Evolutionary conservation across 2,888 invertebrate genomes (phyloP).

Genomic region (Pogonocherus hispidulus): DNA sequence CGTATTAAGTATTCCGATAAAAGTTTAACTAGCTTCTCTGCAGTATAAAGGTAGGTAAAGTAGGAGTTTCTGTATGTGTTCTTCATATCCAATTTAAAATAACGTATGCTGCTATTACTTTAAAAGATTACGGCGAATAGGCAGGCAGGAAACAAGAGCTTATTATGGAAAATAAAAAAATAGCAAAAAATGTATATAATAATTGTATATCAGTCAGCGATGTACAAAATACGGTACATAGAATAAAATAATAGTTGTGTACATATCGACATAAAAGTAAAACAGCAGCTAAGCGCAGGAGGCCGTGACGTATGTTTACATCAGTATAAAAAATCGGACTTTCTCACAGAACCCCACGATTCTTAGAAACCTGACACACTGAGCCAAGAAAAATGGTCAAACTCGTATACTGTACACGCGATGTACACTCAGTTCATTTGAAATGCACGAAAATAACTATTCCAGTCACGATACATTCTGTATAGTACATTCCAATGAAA

Average conservation of each 20-base stretch:
- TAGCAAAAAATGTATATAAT: conserved; percentile 12
- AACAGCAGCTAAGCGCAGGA: conserved; percentile 55
- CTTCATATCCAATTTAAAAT: too few relatives aligned
- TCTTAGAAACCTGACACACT: conserved; percentile 69
- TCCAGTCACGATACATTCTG: conserved; percentile 64
- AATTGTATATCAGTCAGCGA: conserved; percentile 17
- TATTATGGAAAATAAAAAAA: conserved; percentile 21
- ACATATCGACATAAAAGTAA: conserved; percentile 40
- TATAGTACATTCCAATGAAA: conserved; percentile 52
- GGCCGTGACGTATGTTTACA: conserved; percentile 59
- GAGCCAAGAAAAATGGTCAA: conserved; percentile 69
- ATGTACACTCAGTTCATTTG: conserved; percentile 63
- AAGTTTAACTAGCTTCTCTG: too few relatives aligned
- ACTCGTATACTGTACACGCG: conserved; percentile 66
- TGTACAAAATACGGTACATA: conserved; percentile 21
- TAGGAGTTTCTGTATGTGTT: too few relatives aligned
- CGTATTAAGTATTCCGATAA: too few relatives aligned
- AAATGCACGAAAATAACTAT: conserved; percentile 63
- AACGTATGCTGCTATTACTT: too few relatives aligned
- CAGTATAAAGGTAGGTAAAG: too few relatives aligned
- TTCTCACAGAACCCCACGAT: conserved; percentile 68
- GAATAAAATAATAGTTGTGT: conserved; percentile 43
- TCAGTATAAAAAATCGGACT: conserved; percentile 64
- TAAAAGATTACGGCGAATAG: too few relatives aligned
- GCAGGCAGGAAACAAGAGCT: too few relatives aligned